Base-by-base conservation (phyloP, 2,888 invertebrate genomes). In the Mythimna vitellina region DNA sequence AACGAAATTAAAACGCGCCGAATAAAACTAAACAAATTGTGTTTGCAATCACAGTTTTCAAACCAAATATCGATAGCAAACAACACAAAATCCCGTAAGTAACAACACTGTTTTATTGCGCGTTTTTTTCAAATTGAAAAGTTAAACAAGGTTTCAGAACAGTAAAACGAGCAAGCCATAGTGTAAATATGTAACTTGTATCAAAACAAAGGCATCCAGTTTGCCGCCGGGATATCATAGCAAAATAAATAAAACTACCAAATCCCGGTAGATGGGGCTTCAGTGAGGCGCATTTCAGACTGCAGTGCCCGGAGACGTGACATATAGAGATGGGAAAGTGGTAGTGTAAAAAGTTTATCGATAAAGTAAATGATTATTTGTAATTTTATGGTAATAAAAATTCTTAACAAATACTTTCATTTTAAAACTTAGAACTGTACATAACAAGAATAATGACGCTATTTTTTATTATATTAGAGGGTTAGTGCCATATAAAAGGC, bases 241-340 rank as follows among this genome's bases (percentile, higher is more conserved):
- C 76, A 87, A 83, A 86, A 74, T 73, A 87, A 89, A 89, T 83
- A 88, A 87, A 89, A 87, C 85, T 75, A 71, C 78, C 70, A 83
- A 87, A 89, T 83, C 86, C 87, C 81, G 60, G 78, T 86, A 80
- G 87, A 88, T 84, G 81, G 78, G 72, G 81, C 83, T 84, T 81
- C 78, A 78, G 81, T 72, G 84, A 84, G 84, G 83, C 87, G 89
- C 87, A 89, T 89, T 92, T 89, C 82, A 89, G 86, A 87, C 88
- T 91, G 87, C 88, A 87, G 80, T 76, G 86, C 85, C 73, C 85
- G 79, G 83, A 82, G 83, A 88, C 86, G 86, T 88, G 88, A 87
- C 85, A 83, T 76, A 78, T 86, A 87, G 86, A 58, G 87, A 68
- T 78, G 88, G 42, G 70, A 49, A 53, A 46, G 20, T 5, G 10